These are phyloP conservation scores for Danio rerio DNA, from an alignment of 2,113 vertebrate species.

Conservation along the genomic window GRCz12tu NC_133191.1:32564501-32565000, in stretches of 20 bases:
- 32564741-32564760: conserved; percentile 84
- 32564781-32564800: conserved; percentile 69
- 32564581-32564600: conserved; percentile 79
- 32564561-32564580: conserved; percentile 67
- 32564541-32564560: conserved; percentile 82
- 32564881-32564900: background rate
- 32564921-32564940: background rate
- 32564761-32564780: conserved; percentile 80
- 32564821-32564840: conserved; percentile 63
- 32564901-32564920: background rate
- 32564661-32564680: background rate
- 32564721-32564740: conserved; percentile 74
- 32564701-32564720: conserved; percentile 77
- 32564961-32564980: background rate
- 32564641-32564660: background rate
- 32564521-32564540: conserved; percentile 81
- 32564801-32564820: conserved; percentile 79
- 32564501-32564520: conserved; percentile 71
- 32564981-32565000: background rate
- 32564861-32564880: too few relatives aligned
- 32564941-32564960: too few relatives aligned
- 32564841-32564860: background rate
- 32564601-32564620: background rate
- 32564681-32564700: conserved; percentile 82
- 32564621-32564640: background rate